Evolutionary conservation across 1,140 invertebrate species (phyloP).

Genomic region (Bacillus rossius): DNA sequence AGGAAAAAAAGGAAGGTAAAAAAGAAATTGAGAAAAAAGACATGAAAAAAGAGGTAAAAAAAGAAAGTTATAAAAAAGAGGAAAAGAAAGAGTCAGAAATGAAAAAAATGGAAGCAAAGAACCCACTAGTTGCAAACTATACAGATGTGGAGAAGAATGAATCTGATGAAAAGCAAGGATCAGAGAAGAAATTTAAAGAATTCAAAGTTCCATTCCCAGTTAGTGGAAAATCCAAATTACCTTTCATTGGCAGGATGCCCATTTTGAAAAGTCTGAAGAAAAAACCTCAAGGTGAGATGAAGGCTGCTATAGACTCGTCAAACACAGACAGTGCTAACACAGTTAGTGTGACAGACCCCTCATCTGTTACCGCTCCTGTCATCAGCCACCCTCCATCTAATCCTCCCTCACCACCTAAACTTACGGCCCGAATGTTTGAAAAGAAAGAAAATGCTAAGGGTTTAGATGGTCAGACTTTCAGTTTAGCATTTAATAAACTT

Average conservation of each 20-base stretch:
- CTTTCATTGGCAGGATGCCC: slow-evolving; percentile 63
- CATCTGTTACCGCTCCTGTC: no score
- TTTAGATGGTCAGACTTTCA: background rate
- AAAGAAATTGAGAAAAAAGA: slow-evolving; percentile 2
- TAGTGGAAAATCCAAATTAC: slow-evolving; percentile 50
- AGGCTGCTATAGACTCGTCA: slow-evolving; percentile 41
- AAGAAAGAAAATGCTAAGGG: no score
- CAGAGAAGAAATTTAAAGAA: slow-evolving; percentile 33
- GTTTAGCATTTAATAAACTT: slow-evolving; percentile 41
- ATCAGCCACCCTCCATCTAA: no score
- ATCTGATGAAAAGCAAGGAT: slow-evolving; percentile 28
- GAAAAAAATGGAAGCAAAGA: background rate
- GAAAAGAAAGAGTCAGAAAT: background rate
- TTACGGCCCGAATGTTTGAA: no score
- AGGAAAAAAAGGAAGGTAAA: background rate
- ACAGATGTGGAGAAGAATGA: slow-evolving; percentile 36
- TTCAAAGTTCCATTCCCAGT: slow-evolving; percentile 64
- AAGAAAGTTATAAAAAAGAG: background rate
- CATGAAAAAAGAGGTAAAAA: background rate
- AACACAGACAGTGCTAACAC: no score
- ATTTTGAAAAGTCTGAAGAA: slow-evolving; percentile 47
- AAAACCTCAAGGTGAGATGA: background rate
- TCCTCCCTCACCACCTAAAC: no score
- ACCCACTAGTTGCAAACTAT: background rate
- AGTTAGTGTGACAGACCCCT: no score